Evolutionary conservation across 2,888 invertebrate species (phyloP), one percentile per base, ranked within the genome.

Genomic region (Octonoba sinensis): DNA sequence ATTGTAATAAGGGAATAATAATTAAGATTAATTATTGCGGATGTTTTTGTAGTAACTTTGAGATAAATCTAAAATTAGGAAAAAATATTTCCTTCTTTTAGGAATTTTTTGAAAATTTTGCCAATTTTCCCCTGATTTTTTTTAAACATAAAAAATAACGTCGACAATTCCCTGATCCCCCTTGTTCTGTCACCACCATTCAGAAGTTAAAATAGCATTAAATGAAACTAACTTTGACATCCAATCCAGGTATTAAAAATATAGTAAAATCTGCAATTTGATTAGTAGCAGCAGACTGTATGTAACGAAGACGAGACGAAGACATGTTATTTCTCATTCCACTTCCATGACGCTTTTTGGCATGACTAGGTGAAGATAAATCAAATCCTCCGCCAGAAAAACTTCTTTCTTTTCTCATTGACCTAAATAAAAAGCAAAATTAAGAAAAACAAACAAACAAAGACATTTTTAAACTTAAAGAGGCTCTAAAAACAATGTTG

Each of bases 181-280:
- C n/a, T n/a, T n/a, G n/a, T n/a, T n/a, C n/a, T n/a, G n/a, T n/a
- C n/a, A n/a, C n/a, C n/a, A n/a, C n/a, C n/a, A n/a, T n/a, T n/a
- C n/a, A n/a, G n/a, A n/a, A n/a, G n/a, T n/a, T n/a, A n/a, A n/a
- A n/a, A n/a, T n/a, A n/a, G n/a, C n/a, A n/a, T n/a, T 36, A 11
- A 36, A 36, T 67, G 20, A 69, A 15, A 69, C 71, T 62, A 86
- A 94, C 92, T 91, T 95, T 95, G 47, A 96, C 94, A 88, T 96
- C 95, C 85, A 97, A 90, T 0, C 96, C 96, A 1, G 96, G 96
- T 88, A 96, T 95, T 85, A 95, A 93, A 89, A 96, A 96, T 83
- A 95, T 93, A 4, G 96, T 96, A 83, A 94, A 90, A 89, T 96
- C 87, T 24, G 86, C 86, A 27, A 85, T 84, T 83, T 85, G 85